Conservation (phyloP, 2,113 vertebrate species). For the Perccottus glenii region DNA sequence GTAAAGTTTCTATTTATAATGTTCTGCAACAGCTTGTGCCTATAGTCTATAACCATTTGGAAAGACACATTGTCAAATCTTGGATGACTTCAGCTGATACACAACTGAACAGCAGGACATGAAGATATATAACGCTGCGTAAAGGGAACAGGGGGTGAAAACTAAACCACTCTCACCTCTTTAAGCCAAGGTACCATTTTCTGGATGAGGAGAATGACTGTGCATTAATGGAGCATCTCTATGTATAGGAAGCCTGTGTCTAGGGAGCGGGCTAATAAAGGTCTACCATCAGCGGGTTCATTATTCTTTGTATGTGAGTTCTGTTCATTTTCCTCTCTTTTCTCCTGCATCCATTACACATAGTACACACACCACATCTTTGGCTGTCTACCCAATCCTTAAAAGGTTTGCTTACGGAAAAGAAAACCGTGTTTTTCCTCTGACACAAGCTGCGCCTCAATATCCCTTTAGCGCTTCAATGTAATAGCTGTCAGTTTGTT, state of each 20-base stretch:
- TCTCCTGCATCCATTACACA: background rate
- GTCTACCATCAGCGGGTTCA: background rate
- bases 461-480: background rate
- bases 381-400: background rate
- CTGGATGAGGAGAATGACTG: constrained; percentile 32
- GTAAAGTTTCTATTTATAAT: constrained; percentile 14
- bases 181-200: constrained; percentile 27
- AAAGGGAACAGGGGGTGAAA: constrained; percentile 36
- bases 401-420: background rate
- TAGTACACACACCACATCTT: background rate
- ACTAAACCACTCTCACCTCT: constrained; percentile 25
- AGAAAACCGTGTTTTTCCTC: background rate
- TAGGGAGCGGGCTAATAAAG: background rate
- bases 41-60: constrained; percentile 21
- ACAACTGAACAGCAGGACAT: constrained; percentile 39
- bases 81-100: constrained; percentile 24
- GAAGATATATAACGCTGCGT: constrained; percentile 24
- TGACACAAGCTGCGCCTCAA: background rate
- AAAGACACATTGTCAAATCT: constrained; percentile 22
- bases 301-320: constrained; percentile 3
- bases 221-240: constrained; percentile 19
- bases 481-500: no score
- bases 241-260: background rate
- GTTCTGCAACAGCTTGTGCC: constrained; percentile 25
- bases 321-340: background rate